phyloP scores from a whole-genome alignment of 2,113 vertebrate genomes.

The Corydoras maculifer region DNA sequence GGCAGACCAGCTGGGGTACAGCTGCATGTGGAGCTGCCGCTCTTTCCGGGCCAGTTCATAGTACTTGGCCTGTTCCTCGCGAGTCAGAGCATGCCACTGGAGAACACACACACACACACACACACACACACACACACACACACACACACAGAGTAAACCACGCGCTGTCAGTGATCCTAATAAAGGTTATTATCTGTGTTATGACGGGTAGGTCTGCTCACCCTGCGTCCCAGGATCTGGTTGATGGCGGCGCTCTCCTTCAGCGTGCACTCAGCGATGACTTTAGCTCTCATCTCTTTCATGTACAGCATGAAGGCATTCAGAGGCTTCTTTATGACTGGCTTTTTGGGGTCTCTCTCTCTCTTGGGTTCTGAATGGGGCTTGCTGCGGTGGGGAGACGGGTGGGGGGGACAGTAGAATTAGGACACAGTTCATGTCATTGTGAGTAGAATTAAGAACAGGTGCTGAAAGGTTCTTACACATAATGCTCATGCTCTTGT shows the following conservation, averaged over 20 bases:
- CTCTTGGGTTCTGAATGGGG: slow-evolving; percentile 82
- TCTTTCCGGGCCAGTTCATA: slow-evolving; percentile 96
- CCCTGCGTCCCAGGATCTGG: slow-evolving; percentile 94
- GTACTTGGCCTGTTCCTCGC: slow-evolving; percentile 97
- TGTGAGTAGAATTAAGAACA: not conserved
- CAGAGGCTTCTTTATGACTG: slow-evolving; percentile 96
- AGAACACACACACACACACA: slow-evolving; percentile 29
- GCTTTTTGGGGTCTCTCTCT: slow-evolving; percentile 96
- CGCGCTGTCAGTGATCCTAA: not conserved
- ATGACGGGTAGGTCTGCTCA: slow-evolving; percentile 53
- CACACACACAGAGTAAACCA: not conserved
- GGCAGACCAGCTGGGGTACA: slow-evolving; percentile 97
- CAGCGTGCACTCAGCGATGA: slow-evolving; percentile 96
- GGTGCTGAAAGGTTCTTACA: slow-evolving; percentile 54
- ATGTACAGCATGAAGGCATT: slow-evolving; percentile 99
- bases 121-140: slow-evolving; percentile 13
- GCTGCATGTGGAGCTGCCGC: slow-evolving; percentile 98
- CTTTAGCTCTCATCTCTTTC: slow-evolving; percentile 99
- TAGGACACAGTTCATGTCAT: not conserved
- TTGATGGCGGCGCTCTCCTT: slow-evolving; percentile 98
- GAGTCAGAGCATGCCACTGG: slow-evolving; percentile 94
- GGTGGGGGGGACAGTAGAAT: not conserved
- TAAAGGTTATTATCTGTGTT: not conserved
- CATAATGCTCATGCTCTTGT: slow-evolving; percentile 84
- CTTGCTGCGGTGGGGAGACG: slow-evolving; percentile 67